Percentiles rank a stretch among this genome's conserved stretches.
Evolutionary conservation across 2,797 vertebrate species (phyloP).

Genomic region (Psittacula derbiana): DNA sequence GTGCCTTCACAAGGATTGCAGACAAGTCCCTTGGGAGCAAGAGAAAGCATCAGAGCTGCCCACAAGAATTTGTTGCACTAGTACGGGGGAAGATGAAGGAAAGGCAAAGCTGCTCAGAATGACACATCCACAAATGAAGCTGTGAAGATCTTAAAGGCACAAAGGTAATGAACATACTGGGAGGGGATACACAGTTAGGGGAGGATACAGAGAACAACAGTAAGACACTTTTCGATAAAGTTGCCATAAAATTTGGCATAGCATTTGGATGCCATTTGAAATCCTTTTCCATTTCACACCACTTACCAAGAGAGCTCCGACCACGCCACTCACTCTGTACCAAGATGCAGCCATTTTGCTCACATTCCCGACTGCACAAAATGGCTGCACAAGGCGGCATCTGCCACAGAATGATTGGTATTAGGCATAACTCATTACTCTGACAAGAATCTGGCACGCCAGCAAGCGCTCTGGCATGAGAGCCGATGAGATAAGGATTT

Average conservation of each 20-base stretch:
- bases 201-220: background rate
- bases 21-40: background rate
- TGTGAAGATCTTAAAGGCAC: background rate
- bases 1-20: background rate
- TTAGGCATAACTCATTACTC: constrained; percentile 51
- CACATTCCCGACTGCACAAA: constrained; percentile 10
- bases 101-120: background rate
- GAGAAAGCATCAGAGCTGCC: background rate
- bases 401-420: constrained; percentile 49
- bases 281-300: background rate
- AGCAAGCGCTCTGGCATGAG: background rate
- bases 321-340: accelerated
- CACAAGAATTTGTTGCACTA: background rate
- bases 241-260: background rate
- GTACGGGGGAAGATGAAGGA: background rate
- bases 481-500: constrained; percentile 34
- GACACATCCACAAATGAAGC: background rate
- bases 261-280: background rate
- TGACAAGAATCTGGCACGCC: constrained; percentile 61
- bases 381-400: constrained; percentile 37
- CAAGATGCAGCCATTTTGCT: background rate
- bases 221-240: background rate
- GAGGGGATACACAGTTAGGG: background rate
- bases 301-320: background rate
- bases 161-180: background rate